These are phyloP conservation scores for Anniella stebbinsi DNA, from an alignment of 2,797 vertebrate species.

Conservation along the genomic window DNA sequence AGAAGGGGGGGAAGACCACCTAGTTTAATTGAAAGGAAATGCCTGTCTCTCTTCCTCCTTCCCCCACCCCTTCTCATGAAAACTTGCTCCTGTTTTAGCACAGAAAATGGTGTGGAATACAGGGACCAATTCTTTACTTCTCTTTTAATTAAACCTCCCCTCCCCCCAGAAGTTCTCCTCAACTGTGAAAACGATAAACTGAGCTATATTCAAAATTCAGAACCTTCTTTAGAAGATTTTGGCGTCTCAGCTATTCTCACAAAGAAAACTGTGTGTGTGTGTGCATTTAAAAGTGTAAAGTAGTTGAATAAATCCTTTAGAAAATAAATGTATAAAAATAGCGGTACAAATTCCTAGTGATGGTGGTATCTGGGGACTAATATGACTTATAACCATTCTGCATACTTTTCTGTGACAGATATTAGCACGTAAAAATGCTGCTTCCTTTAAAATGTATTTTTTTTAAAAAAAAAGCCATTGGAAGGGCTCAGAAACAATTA, in stretches of 20 bases:
- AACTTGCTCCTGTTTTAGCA: not conserved
- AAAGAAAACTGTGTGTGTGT: conserved; percentile 35
- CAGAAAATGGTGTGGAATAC: conserved; percentile 8
- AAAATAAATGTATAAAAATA: conserved; percentile 25
- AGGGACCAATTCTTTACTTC: not conserved
- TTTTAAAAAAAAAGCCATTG: not conserved
- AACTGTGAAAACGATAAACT: conserved; percentile 12
- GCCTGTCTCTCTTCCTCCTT: no score
- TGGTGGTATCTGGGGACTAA: conserved; percentile 23
- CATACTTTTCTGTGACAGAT: conserved; percentile 57
- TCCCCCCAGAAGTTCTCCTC: conserved; percentile 28
- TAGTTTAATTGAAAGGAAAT: not conserved
- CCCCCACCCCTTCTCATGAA: not conserved
- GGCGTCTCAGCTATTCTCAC: conserved; percentile 14
- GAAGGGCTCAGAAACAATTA: not conserved
- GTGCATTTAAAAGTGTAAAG: conserved; percentile 49
- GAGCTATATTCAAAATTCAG: not conserved
- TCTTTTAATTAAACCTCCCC: conserved; percentile 3
- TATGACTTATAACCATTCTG: conserved; percentile 43
- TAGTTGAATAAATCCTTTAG: conserved; percentile 13
- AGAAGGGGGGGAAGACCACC: not conserved
- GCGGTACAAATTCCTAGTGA: conserved; percentile 38
- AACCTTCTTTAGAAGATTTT: not conserved
- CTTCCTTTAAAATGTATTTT: conserved; percentile 54
- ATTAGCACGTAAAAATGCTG: conserved; percentile 65